phyloP scores from a whole-genome alignment of 1,140 invertebrate genomes.

The Ceratitis capitata region DNA sequence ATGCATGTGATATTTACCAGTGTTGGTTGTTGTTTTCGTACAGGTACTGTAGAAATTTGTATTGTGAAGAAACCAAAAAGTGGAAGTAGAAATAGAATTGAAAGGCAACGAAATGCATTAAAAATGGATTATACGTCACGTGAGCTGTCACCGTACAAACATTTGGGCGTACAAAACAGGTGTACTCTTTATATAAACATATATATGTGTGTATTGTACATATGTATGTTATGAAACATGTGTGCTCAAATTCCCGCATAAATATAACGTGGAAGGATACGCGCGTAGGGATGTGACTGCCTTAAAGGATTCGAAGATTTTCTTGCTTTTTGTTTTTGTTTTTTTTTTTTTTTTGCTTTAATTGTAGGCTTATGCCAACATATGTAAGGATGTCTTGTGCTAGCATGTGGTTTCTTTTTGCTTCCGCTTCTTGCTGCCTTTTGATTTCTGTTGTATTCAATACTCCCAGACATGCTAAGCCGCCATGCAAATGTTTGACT shows the following conservation, averaged over 20 bases:
- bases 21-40: not conserved
- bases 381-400: not conserved
- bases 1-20: not conserved
- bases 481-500: not conserved
- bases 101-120: constrained; percentile 13
- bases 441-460: no score
- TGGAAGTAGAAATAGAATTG: not conserved
- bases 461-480: not conserved
- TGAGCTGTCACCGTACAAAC: not conserved
- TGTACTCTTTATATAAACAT: no score
- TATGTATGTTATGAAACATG: not conserved
- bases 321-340: no score
- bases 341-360: not conserved
- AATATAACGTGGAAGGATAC: not conserved
- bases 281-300: not conserved
- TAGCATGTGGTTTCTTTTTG: not conserved
- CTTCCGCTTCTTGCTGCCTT: no score
- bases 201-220: no score
- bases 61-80: not conserved
- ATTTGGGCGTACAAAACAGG: not conserved
- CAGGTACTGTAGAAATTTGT: not conserved
- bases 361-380: not conserved
- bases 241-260: no score
- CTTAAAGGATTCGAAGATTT: not conserved
- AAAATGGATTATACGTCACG: constrained; percentile 6